These are phyloP conservation scores for Thryonomys swinderianus DNA, from an alignment of 2,113 vertebrate genomes.

Conservation along the genomic window DNA sequence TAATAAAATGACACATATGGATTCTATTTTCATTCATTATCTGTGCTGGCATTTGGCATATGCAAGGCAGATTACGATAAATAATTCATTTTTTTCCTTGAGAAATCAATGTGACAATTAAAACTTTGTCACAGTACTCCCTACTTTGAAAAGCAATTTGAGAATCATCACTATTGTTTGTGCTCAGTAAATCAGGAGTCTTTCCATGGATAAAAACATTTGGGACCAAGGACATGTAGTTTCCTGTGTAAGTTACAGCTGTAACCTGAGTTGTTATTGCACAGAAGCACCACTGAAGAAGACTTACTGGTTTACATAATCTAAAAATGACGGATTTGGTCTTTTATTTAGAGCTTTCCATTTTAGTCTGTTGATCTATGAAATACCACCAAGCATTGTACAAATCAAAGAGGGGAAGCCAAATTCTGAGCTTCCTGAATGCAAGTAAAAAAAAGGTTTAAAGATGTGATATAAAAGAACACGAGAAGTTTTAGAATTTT, in stretches of 20 bases:
- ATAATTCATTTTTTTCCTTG: background rate
- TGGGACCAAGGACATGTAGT: background rate
- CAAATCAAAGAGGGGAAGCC: background rate
- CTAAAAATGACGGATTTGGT: slow-evolving; percentile 9
- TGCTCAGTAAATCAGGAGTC: background rate
- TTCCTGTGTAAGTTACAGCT: background rate
- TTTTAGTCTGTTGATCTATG: slow-evolving; percentile 35
- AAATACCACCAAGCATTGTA: background rate
- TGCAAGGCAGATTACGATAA: background rate
- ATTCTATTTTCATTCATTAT: background rate
- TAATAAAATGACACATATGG: background rate
- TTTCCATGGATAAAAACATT: slow-evolving; percentile 4
- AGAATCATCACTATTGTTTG: background rate
- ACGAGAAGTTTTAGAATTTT: slow-evolving; percentile 8
- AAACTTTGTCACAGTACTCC: background rate
- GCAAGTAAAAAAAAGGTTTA: background rate
- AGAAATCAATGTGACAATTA: background rate
- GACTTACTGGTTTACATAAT: background rate
- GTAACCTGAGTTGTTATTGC: background rate
- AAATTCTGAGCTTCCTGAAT: background rate
- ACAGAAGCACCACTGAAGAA: background rate
- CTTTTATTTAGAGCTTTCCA: slow-evolving; percentile 16
- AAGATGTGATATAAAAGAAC: background rate
- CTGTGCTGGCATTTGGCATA: background rate
- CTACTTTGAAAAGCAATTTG: slow-evolving; percentile 48